phyloP scores from a whole-genome alignment of 2,888 invertebrate genomes.

The Ommatoiulus sabulosus region DNA sequence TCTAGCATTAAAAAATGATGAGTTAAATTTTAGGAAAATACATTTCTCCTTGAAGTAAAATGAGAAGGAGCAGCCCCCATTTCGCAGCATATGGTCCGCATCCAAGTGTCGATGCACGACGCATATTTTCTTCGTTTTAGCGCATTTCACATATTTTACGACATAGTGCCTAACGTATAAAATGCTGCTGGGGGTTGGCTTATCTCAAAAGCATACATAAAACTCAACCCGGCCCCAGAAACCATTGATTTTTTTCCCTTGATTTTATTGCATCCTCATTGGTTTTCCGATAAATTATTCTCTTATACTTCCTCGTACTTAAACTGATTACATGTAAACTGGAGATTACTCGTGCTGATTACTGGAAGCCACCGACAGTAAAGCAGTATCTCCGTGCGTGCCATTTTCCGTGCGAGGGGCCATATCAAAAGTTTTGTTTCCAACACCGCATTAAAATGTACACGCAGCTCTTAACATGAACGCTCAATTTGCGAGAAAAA shows the following conservation, averaged over 20 bases:
- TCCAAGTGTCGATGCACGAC: conserved; percentile 23
- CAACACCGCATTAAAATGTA: background rate
- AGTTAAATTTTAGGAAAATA: conserved; percentile 8
- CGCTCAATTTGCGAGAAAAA: background rate
- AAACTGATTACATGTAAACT: conserved; percentile 43
- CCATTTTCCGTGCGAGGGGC: background rate
- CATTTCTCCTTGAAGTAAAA: background rate
- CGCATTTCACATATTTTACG: conserved; percentile 43
- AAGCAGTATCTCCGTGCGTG: background rate
- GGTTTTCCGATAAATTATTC: conserved; percentile 43
- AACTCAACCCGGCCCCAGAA: conserved; percentile 43
- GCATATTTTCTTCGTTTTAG: conserved; percentile 31
- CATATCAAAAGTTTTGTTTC: conserved; percentile 36
- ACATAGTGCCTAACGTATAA: conserved; percentile 40
- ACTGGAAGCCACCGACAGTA: conserved; percentile 39
- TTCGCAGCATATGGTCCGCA: background rate
- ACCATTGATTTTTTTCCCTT: conserved; percentile 38
- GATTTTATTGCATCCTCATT: conserved; percentile 43
- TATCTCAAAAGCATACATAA: conserved; percentile 43
- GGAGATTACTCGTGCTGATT: conserved; percentile 43
- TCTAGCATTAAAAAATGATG: background rate
- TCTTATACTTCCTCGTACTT: conserved; percentile 43
- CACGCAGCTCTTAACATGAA: background rate
- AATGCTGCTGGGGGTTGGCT: conserved; percentile 40
- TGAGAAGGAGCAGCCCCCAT: background rate